Evolutionary conservation across 2,113 vertebrate genomes (phyloP), one percentile per base, ranked within the genome.

Genomic region (Otus sunia): DNA sequence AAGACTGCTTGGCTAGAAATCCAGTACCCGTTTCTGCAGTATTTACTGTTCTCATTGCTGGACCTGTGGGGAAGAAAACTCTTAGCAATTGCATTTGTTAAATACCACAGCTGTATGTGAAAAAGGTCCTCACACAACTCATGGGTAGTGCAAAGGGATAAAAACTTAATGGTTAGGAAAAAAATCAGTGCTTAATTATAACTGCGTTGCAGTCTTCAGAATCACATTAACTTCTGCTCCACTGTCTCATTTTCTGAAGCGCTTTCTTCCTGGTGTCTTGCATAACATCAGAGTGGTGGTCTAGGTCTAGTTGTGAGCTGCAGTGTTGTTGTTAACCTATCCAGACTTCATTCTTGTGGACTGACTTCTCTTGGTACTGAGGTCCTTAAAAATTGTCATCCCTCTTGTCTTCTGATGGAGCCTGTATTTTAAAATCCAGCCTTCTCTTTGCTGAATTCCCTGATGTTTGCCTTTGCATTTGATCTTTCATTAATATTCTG

Each of bases 211-310:
- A 64, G 52, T 77, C 27, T 56, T 64, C 15, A 55, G 52, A 72
- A 53, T 85, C 12, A 6, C 1, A 0, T 59, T 72, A 34, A 39
- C 25, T 72, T 75, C 34, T 87, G 25, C 45, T 89, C 89, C 21
- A 11, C 12, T 2, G 1, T 62, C 39, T 81, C 1, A 0, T 81
- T 77, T 30, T 68, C 62, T 58, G 56, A 52, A 68, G 39, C 1
- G 1, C 34, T 45, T 45, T 74, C 15, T 83, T 76, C 67, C 36
- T 72, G 3, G 22, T 41, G 19, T 76, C 50, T 50, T 30, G 15
- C 8, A 0, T 45, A 58, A 25, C 21, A 5, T 16, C 20, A 8
- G 43, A 30, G 45, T 18, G 14, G 32, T n/a, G 53, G 2, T 58
- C 29, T 14, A 3, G 26, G 23, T 23, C 12, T 34, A 5, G 26